These are phyloP conservation scores for Heliornis fulica DNA, from an alignment of 2,113 vertebrate genomes.

Conservation along the genomic window DNA sequence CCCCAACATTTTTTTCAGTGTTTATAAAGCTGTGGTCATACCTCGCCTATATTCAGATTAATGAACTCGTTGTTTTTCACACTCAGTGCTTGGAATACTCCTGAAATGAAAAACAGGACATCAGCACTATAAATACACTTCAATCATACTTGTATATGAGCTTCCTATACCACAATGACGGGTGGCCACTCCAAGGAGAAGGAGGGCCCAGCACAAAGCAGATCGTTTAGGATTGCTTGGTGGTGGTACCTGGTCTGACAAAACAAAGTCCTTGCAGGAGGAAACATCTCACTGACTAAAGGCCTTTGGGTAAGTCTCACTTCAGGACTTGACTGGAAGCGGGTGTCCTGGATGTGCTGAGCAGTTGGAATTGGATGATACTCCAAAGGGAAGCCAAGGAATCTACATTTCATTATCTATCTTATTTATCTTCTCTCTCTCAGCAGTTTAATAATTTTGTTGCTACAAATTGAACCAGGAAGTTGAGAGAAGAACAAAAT, in stretches of 20 bases:
- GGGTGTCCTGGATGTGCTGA: background rate
- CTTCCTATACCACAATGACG: background rate
- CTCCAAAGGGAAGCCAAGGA: background rate
- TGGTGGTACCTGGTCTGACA: background rate
- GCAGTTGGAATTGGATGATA: background rate
- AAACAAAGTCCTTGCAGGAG: background rate
- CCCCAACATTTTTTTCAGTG: background rate
- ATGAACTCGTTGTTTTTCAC: slow-evolving; percentile 59
- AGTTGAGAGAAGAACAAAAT: background rate
- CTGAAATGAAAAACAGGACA: slow-evolving; percentile 54
- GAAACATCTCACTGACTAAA: background rate
- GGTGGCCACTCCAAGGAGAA: background rate
- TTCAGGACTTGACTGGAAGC: background rate
- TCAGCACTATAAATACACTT: background rate
- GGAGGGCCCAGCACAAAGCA: background rate
- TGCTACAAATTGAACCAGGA: background rate
- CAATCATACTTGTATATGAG: background rate
- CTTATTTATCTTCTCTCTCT: background rate
- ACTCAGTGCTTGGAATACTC: slow-evolving; percentile 72
- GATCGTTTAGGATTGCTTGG: background rate
- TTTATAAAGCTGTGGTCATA: slow-evolving; percentile 30
- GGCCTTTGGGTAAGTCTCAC: background rate
- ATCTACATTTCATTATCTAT: background rate
- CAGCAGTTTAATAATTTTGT: background rate
- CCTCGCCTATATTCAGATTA: slow-evolving; percentile 74